Evolutionary conservation across 2,888 invertebrate species (phyloP), one percentile per base, ranked within the genome.

Genomic region (Allolobophora icterica): DNA sequence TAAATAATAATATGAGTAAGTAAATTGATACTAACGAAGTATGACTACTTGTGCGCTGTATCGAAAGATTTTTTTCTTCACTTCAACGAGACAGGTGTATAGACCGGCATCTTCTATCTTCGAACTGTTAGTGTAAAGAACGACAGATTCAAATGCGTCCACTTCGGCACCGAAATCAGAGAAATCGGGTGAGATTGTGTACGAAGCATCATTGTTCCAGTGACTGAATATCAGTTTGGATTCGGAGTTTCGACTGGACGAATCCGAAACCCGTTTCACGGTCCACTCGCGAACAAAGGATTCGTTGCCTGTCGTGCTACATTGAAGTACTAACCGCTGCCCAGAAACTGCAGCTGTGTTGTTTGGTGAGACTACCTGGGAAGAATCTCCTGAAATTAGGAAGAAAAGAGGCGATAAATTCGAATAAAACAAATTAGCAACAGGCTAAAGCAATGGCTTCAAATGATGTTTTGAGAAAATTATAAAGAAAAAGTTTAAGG

Each of bases 1-100:
- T n/a, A 5, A 71, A 71, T 13, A 42, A 17, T 42, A 42, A 42
- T 42, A 17, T 42, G 13, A 21, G 52, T 21, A 71, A 71, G n/a
- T 71, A 71, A 71, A 52, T 52, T 52, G 71, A 71, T n/a, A 71
- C 71, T 71, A 71, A 71, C 71, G 71, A n/a, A 71, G 71, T n/a
- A 71, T 71, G 71, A 71, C 71, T n/a, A 71, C 71, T 30, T 71
- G 71, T 71, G 71, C 71, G 71, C 11, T 71, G 71, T 71, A 71
- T 71, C 71, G 71, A n/a, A 71, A n/a, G 30, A 71, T n/a, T 5
- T 5, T 6, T n/a, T 71, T 71, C n/a, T 71, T 71, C 71, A 71
- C 71, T n/a, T 71, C 71, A n/a, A 71, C 71, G 71, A 13, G n/a
- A n/a, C 71, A 71, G 1, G 71, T 71, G n/a, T 71, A 71, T 13